Conservation (phyloP, 2,113 vertebrate species). For the Mesoclemmys tuberculata region DNA sequence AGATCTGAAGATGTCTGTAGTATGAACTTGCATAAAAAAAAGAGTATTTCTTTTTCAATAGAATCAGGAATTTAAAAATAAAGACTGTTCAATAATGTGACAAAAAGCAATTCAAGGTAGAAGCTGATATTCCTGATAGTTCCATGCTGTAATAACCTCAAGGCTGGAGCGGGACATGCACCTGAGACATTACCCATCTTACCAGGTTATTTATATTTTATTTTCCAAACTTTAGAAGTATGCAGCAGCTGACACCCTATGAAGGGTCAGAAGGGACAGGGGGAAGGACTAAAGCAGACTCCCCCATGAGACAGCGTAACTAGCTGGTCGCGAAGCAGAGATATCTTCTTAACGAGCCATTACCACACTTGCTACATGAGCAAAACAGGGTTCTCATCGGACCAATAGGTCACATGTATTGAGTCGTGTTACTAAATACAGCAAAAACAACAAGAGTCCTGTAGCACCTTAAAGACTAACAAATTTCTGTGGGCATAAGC, state of each 20-base stretch:
- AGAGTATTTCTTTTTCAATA: neutral
- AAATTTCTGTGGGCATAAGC: too few species aligned
- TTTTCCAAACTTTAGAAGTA: neutral
- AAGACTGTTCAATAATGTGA: neutral
- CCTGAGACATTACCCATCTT: neutral
- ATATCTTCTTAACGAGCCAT: neutral
- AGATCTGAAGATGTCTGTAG: neutral
- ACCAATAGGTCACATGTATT: neutral
- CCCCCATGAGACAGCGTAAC: neutral
- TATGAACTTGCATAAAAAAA: neutral
- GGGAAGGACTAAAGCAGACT: neutral
- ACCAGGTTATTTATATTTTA: slow-evolving; percentile 5
- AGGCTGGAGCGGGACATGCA: neutral
- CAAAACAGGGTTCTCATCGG: rapidly evolving
- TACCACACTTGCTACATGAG: rapidly evolving
- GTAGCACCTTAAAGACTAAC: too few species aligned
- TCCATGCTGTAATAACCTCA: neutral
- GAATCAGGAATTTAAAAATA: neutral
- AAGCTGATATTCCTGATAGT: neutral
- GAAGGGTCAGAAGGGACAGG: neutral
- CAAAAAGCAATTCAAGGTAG: neutral
- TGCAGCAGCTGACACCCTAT: neutral
- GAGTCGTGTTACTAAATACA: neutral
- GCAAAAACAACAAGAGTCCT: rapidly evolving
- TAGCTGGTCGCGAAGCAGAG: neutral